Conservation (phyloP, 2,113 vertebrate species). For the Pedetes capensis region DNA sequence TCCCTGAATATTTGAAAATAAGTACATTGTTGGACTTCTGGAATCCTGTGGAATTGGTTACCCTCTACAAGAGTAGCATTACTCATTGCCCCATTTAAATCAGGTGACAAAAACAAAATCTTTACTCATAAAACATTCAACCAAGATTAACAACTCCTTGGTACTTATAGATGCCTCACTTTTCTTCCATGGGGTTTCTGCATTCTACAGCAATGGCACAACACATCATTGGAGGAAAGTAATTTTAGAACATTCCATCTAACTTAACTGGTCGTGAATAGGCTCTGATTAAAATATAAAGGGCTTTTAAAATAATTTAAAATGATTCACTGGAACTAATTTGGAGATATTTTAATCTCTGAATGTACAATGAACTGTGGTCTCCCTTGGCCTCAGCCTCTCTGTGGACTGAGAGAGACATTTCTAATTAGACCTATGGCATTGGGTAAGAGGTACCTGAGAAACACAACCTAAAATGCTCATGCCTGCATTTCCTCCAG, state of each 20-base stretch:
- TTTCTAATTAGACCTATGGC: slow-evolving; percentile 10
- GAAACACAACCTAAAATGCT: not conserved
- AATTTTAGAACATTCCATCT: slow-evolving; percentile 64
- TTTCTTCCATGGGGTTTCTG: not conserved
- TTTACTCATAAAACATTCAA: not conserved
- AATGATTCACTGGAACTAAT: slow-evolving; percentile 67
- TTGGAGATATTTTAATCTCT: slow-evolving; percentile 55
- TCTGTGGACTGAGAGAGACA: not conserved
- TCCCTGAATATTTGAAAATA: not conserved
- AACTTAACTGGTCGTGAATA: slow-evolving; percentile 21
- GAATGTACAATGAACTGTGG: not conserved
- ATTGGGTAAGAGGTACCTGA: not conserved
- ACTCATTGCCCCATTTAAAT: not conserved
- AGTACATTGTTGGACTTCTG: not conserved
- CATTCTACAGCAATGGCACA: not conserved
- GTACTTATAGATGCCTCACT: not conserved
- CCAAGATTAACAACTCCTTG: not conserved
- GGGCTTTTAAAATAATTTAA: slow-evolving; percentile 49
- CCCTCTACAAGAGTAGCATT: not conserved
- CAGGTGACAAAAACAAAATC: too few species aligned
- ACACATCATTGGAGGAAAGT: not conserved
- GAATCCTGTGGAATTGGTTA: not conserved
- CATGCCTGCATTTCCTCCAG: not conserved
- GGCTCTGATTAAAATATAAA: slow-evolving; percentile 50
- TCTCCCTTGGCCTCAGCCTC: slow-evolving; percentile 29